These are phyloP conservation scores for Liolophura sinensis DNA, from an alignment of 1,140 invertebrate species.

Conservation along the genomic window DNA sequence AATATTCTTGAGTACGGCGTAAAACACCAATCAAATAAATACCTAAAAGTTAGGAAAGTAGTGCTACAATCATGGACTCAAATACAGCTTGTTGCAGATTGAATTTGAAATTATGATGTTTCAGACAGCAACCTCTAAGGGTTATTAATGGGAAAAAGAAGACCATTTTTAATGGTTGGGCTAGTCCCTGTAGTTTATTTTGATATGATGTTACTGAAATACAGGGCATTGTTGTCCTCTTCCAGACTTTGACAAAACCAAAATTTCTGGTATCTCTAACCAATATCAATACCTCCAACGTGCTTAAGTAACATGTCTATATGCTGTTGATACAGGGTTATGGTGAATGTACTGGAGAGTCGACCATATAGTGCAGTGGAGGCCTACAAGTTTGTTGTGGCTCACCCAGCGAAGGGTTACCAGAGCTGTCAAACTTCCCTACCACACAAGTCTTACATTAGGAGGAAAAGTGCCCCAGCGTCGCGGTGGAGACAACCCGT, in stretches of 20 bases:
- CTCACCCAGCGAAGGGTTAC: constrained; percentile 12
- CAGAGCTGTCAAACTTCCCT: constrained; percentile 3
- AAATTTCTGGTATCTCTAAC: background rate
- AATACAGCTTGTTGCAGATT: too few relatives aligned
- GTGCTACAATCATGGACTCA: too few relatives aligned
- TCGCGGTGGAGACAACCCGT: constrained; percentile 5
- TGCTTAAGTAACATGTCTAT: background rate
- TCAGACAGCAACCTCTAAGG: too few relatives aligned
- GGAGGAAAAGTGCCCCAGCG: constrained; percentile 1
- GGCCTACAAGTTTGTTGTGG: constrained; percentile 29
- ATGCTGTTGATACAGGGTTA: constrained; percentile 4
- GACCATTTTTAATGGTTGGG: too few relatives aligned
- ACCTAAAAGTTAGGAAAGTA: too few relatives aligned
- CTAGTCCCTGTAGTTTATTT: too few relatives aligned
- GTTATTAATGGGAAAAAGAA: too few relatives aligned
- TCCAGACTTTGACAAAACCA: background rate
- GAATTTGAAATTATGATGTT: too few relatives aligned
- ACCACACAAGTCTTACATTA: background rate
- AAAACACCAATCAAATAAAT: too few relatives aligned
- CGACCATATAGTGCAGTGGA: constrained; percentile 30
- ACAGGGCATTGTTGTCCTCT: too few relatives aligned
- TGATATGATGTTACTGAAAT: too few relatives aligned
- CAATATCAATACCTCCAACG: background rate
- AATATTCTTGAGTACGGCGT: too few relatives aligned
- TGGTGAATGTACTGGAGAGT: constrained; percentile 6